Evolutionary conservation across 2,797 vertebrate genomes (phyloP).

Genomic region (Melanotaenia boesemani): DNA sequence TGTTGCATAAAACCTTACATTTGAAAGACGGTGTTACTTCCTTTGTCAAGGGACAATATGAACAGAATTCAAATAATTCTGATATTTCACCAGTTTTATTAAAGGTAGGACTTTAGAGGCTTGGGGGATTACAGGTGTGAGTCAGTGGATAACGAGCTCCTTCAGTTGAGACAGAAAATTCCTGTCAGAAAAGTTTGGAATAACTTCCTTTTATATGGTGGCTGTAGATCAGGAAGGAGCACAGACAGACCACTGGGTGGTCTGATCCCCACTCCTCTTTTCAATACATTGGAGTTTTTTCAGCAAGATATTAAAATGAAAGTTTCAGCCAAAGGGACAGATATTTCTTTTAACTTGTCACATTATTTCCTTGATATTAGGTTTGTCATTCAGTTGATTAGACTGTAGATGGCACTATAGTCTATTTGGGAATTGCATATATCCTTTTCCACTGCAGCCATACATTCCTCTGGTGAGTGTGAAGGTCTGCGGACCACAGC

Average conservation of each 20-base stretch:
- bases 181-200: not conserved
- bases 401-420: conserved; percentile 56
- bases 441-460: not conserved
- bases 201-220: not conserved
- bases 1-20: no score
- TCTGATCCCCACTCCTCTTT: not conserved
- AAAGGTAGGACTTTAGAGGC: not conserved
- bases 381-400: not conserved
- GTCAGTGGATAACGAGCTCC: not conserved
- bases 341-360: not conserved
- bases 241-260: not conserved
- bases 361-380: not conserved
- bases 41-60: no score
- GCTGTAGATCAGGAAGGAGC: not conserved
- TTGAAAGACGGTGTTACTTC: no score
- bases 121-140: not conserved
- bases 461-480: conserved; percentile 52
- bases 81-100: not conserved
- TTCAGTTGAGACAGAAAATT: not conserved
- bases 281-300: not conserved
- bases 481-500: conserved; percentile 55
- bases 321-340: not conserved
- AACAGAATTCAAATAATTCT: no score
- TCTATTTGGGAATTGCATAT: not conserved
- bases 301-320: not conserved